Evolutionary conservation across 35 echinoderm and acorn worm genomes (phyloP).

Genomic region (Apostichopus californicus): DNA sequence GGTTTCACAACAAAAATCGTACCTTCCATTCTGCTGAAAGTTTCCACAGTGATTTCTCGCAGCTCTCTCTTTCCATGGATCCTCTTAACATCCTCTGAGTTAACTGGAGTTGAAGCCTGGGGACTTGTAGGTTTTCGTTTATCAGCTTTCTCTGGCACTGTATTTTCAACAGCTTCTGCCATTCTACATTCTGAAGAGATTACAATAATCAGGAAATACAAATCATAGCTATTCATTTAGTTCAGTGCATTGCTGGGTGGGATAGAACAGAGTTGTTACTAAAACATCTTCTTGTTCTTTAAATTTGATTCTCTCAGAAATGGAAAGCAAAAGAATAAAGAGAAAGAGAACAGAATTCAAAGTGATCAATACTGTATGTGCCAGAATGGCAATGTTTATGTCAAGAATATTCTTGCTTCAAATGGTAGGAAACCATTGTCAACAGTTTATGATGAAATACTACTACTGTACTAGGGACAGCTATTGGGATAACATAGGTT

Average conservation of each 20-base stretch:
- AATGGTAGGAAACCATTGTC: too few species aligned
- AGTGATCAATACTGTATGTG: too few species aligned
- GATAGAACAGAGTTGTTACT: not conserved
- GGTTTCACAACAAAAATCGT: not conserved
- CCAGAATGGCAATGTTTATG: too few species aligned
- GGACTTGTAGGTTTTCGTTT: constrained; percentile 37
- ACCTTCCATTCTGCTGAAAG: constrained; percentile 27
- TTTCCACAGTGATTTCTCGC: constrained; percentile 46
- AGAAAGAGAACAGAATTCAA: too few species aligned
- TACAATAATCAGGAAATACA: not conserved
- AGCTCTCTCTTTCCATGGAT: constrained; percentile 38
- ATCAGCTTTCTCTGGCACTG: constrained; percentile 9
- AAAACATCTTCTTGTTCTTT: too few species aligned
- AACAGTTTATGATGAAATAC: too few species aligned
- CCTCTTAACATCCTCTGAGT: constrained; percentile 8
- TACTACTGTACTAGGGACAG: too few species aligned
- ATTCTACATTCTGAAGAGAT: constrained; percentile 38
- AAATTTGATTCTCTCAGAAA: too few species aligned
- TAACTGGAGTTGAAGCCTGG: constrained; percentile 3
- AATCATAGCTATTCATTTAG: not conserved
- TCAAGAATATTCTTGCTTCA: too few species aligned
- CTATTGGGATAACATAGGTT: too few species aligned
- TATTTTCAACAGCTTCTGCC: constrained; percentile 39
- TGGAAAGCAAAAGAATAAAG: too few species aligned
- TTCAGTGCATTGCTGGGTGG: not conserved